Conservation (phyloP, 2,888 invertebrate species). For the Mythimna vitellina region DNA sequence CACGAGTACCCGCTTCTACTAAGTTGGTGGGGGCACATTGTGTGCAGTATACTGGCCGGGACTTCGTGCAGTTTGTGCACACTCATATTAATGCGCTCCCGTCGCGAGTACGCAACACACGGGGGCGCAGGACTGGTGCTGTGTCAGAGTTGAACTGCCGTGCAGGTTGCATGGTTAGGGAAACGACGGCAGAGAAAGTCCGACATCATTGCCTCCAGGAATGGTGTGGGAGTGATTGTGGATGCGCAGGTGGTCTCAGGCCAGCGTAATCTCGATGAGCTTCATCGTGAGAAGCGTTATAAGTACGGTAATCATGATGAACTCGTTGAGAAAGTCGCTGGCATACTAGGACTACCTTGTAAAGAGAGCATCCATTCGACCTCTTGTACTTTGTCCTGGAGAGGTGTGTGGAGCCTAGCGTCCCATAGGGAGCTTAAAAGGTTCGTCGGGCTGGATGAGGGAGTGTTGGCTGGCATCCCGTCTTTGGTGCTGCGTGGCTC, state of each 20-base stretch:
- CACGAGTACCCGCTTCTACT: no score
- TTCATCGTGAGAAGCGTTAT: constrained; percentile 61
- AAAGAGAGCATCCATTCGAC: constrained; percentile 40
- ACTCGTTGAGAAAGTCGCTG: constrained; percentile 56
- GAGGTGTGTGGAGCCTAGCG: constrained; percentile 55
- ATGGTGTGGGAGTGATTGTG: constrained; percentile 63
- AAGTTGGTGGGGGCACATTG: background rate
- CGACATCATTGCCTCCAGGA: constrained; percentile 66
- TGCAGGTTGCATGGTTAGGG: constrained; percentile 67
- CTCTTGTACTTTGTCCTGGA: constrained; percentile 61
- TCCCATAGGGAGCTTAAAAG: constrained; percentile 44
- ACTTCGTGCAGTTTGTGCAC: constrained; percentile 48
- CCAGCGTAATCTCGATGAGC: constrained; percentile 57
- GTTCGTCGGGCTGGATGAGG: constrained; percentile 13
- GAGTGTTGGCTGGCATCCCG: background rate
- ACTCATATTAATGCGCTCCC: constrained; percentile 40
- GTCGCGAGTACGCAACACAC: constrained; percentile 37
- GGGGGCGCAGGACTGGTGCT: constrained; percentile 32
- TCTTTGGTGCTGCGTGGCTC: background rate
- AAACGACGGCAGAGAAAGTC: no score
- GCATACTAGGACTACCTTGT: constrained; percentile 55
- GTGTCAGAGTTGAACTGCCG: constrained; percentile 65
- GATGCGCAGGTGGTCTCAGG: constrained; percentile 74
- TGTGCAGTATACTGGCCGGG: constrained; percentile 31
- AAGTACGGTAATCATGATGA: constrained; percentile 63